Evolutionary conservation across 2,888 invertebrate species (phyloP), one percentile per base, ranked within the genome.

Genomic region (Acanthosepion lycidas): DNA sequence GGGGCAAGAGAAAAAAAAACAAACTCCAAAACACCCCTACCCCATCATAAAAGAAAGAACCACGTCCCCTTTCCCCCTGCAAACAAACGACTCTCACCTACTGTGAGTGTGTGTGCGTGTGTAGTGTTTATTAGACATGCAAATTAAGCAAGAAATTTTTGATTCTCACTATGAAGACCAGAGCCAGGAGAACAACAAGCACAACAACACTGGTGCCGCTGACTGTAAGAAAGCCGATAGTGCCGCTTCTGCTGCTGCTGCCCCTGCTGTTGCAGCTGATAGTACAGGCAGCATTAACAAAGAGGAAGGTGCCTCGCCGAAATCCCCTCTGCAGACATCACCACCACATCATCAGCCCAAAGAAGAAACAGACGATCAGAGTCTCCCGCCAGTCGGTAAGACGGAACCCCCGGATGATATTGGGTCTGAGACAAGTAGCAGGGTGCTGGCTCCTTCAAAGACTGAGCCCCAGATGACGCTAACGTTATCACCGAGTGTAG

Each of bases 131-230:
- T n/a, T 93, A 93, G 93, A 51, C n/a, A 94, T 94, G 94, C 94
- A 94, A 94, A 94, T 94, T 64, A 94, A 94, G 42, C 94, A 94
- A 42, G 94, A 94, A 59, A 42, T 94, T 64, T 94, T 94, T 33
- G 94, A 94, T 94, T 94, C 94, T 42, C 51, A 94, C 51, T 94
- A 94, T 94, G 94, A 94, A 64, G 94, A 94, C 6, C 55, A 33
- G 93, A 93, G 49, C 48, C 93, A 49, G 23, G 48, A 51, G 18
- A 51, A 93, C 33, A 49, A 33, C 51, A 93, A 93, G n/a, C 64
- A 48, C 42, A 64, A 53, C 55, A 94, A 48, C 55, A 94, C 55
- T 55, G 42, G 64, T 94, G 94, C 94, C 55, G 42, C 26, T 48
- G 48, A 53, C n/a, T 94, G 55, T 64, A 59, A 48, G 51, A 59